These are phyloP conservation scores for Muscicapa striata DNA, from an alignment of 2,797 vertebrate genomes.

Conservation along the genomic window DNA sequence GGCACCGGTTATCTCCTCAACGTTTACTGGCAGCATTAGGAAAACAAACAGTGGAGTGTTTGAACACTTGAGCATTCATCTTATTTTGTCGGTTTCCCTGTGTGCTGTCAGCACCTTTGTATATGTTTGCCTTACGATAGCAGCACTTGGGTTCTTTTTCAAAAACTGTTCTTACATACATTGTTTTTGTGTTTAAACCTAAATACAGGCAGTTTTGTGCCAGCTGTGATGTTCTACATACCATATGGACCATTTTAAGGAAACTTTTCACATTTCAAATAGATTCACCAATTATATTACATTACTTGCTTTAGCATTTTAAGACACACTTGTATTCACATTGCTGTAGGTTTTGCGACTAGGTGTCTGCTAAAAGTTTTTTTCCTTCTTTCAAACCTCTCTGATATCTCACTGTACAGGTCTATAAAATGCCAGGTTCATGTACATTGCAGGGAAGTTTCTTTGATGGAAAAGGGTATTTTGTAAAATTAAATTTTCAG, in stretches of 20 bases:
- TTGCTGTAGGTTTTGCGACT: conserved; percentile 72
- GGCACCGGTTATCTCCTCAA: conserved; percentile 39
- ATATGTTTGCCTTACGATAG: conserved; percentile 71
- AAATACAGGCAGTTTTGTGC: conserved; percentile 77
- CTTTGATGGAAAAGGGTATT: conserved; percentile 77
- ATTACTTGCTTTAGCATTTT: conserved; percentile 74
- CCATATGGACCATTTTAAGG: conserved; percentile 78
- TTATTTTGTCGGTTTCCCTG: conserved; percentile 59
- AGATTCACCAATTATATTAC: conserved; percentile 67
- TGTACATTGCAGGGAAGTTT: conserved; percentile 67
- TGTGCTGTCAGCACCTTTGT: conserved; percentile 72
- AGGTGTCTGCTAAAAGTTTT: conserved; percentile 68
- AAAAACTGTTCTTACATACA: conserved; percentile 67
- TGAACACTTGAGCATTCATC: conserved; percentile 63
- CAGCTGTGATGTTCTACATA: conserved; percentile 75
- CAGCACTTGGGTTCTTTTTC: conserved; percentile 73
- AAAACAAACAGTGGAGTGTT: conserved; percentile 49
- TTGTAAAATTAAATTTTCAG: conserved; percentile 81
- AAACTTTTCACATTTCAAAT: conserved; percentile 74
- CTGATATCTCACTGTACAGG: conserved; percentile 62
- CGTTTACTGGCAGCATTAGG: conserved; percentile 28
- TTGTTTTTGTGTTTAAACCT: conserved; percentile 75
- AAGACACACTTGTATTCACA: conserved; percentile 70
- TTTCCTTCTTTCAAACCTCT: conserved; percentile 65
- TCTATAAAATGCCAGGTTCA: conserved; percentile 55